Evolutionary conservation across 2,113 vertebrate species (phyloP).

Genomic region (Gymnobelideus leadbeateri): DNA sequence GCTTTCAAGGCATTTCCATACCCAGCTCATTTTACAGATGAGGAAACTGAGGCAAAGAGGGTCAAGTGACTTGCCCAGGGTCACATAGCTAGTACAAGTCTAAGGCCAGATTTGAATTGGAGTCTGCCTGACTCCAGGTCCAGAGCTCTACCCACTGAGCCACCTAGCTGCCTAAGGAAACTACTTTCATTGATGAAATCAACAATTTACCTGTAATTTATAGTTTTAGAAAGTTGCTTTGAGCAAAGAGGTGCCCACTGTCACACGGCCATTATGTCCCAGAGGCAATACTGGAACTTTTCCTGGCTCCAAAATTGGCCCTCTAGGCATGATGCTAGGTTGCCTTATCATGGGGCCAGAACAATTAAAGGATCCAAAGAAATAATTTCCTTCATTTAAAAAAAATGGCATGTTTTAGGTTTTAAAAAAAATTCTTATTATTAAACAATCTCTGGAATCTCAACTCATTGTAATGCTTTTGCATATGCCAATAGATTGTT

Average conservation of each 20-base stretch:
- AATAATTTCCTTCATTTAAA: neutral
- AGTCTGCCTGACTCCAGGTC: neutral
- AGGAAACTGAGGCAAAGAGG: too few relatives aligned
- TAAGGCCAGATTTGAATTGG: neutral
- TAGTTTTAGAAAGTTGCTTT: neutral
- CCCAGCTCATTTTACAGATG: too few relatives aligned
- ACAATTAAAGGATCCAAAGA: neutral
- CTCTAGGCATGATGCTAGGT: neutral
- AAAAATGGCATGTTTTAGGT: neutral
- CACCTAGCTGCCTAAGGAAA: neutral
- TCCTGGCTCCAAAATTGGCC: neutral
- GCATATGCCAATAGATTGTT: neutral
- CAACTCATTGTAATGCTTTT: neutral
- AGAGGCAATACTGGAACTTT: neutral
- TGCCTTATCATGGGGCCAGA: neutral
- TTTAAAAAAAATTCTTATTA: neutral
- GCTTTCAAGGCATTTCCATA: too few relatives aligned
- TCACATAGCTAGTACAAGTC: too few relatives aligned
- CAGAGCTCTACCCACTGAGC: neutral
- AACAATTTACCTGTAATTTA: neutral
- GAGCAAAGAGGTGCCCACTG: neutral
- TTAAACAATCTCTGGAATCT: neutral
- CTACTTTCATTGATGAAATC: neutral
- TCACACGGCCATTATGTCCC: neutral
- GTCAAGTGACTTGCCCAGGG: too few relatives aligned